Percentiles rank a stretch among this genome's conserved stretches.
These are phyloP conservation scores for Orthosia cruda DNA, from an alignment of 2,888 invertebrate species.

Conservation along the genomic window DNA sequence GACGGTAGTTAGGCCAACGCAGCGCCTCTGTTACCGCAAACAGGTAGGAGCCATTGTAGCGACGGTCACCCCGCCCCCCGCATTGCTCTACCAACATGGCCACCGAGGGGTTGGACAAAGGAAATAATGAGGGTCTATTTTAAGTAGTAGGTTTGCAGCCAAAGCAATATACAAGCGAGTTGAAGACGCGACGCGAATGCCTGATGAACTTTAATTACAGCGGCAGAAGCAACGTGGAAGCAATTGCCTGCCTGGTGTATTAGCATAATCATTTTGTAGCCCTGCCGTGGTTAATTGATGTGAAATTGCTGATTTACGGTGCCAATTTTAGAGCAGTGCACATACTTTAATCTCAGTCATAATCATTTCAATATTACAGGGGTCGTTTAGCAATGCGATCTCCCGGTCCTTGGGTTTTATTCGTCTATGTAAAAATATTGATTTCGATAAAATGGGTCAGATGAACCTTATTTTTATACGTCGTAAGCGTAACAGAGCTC, in stretches of 20 bases:
- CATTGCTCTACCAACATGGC: slow-evolving; percentile 56
- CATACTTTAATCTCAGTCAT: slow-evolving; percentile 64
- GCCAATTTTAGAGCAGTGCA: slow-evolving; percentile 61
- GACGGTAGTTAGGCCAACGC: slow-evolving; percentile 83
- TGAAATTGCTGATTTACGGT: slow-evolving; percentile 77
- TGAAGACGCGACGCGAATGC: slow-evolving; percentile 81
- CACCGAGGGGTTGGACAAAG: slow-evolving; percentile 66
- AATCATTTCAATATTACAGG: slow-evolving; percentile 61
- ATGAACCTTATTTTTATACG: slow-evolving; percentile 55
- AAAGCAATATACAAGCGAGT: slow-evolving; percentile 78
- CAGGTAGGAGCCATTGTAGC: slow-evolving; percentile 75
- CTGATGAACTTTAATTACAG: slow-evolving; percentile 86
- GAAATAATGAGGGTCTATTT: slow-evolving; percentile 72
- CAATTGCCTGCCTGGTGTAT: slow-evolving; percentile 83
- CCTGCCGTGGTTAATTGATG: slow-evolving; percentile 79
- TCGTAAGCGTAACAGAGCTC: slow-evolving; percentile 46
- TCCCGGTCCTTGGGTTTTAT: slow-evolving; percentile 52
- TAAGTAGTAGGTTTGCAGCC: slow-evolving; percentile 73
- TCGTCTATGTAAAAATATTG: slow-evolving; percentile 59
- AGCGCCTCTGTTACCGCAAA: slow-evolving; percentile 76
- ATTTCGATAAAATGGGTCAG: slow-evolving; percentile 55
- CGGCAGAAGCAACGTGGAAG: slow-evolving; percentile 79
- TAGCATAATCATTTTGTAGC: slow-evolving; percentile 85
- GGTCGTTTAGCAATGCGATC: slow-evolving; percentile 51
- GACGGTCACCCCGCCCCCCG: slow-evolving; percentile 62